Evolutionary conservation across 2,888 invertebrate genomes (phyloP), one percentile per base, ranked within the genome.

Genomic region (Lutraria lutraria): DNA sequence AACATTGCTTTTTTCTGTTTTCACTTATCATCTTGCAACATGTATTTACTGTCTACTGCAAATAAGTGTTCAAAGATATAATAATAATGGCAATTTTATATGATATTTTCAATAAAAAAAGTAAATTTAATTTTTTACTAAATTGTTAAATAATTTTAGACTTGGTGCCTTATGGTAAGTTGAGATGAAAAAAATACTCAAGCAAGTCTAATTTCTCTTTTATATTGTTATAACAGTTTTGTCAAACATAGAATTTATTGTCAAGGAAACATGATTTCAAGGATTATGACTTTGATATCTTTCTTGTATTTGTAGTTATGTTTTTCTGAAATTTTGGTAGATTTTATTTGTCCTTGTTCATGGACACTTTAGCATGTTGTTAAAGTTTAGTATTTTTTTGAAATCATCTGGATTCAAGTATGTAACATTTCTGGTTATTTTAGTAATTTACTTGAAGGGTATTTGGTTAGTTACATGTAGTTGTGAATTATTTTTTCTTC

Each of bases 91-190:
- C 76, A 76, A 0, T 76, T 34, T 56, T 34, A 19, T 31, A 76
- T 76, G 63, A 25, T 68, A 25, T 13, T 68, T 68, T 68, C 12
- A 8, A 68, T 25, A 0, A 25, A 25, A 25, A 68, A 68, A 76
- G 25, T 72, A 29, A 76, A 76, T 31, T 34, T 25, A 76, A 31
- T 76, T 16, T 76, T 31, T 31, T 76, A 31, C 31, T 34, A 76
- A 76, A 31, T 34, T 15, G 19, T 76, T 13, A 76, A 76, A 76
- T 34, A 84, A 83, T 88, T 88, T 60, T 90, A 90, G 90, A 82
- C 21, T 85, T 53, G 63, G 54, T 16, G 79, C 83, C 0, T 87
- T 85, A 52, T 81, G 89, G 89, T 89, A 87, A 89, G 89, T 89
- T 10, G 19, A 12, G n/a, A 16, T 79, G 53, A 31, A 34, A 68